Evolutionary conservation across 1,140 invertebrate genomes (phyloP), one percentile per base, ranked within the genome.

Genomic region (Pissodes strobi): DNA sequence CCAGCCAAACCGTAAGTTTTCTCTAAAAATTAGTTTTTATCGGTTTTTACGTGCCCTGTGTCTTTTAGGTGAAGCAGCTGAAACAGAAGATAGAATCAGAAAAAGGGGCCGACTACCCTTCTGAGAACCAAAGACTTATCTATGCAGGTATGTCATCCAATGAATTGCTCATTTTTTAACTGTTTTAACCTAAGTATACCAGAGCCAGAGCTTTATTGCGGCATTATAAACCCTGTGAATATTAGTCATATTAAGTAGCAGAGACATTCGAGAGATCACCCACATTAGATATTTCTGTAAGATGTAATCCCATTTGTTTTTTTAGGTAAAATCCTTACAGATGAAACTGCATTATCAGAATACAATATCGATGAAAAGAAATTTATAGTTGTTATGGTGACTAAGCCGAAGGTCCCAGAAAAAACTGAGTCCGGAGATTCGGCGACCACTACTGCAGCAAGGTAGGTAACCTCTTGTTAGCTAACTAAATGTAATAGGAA

Each of bases 361-460:
- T 97, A 96, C 80, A 94, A 95, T 78, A 95, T 98, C 76, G 94
- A 98, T 80, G 94, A 97, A 74, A 96, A 94, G 73, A 98, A 98
- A 80, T 98, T 98, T 81, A 90, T 98, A 77, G 95, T 98, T 70
- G 92, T 98, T 66, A 98, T 98, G 94, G 90, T 97, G 60, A 91
- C 93, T 13, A 97, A 97, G 81, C 86, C 89, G 37, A 92, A 91
- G 72, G 82, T 68, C 71, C 79, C 56, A 74, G 82, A 65, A 72
- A 81, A 79, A 38, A 58, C 65, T n/a, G 73, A 76, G 39, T 51
- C 66, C 38, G 71, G 72, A n/a, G 70, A 66, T 66, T 69, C 63
- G 45, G 60, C 55, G 51, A 45, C 64, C 52, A 66, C 70, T 25
- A 56, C 72, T 19, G 43, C 73, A 27, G 76, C 80, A 58, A 69